phyloP scores from a whole-genome alignment of 1,140 invertebrate genomes.

The Aphidius ervi region DNA sequence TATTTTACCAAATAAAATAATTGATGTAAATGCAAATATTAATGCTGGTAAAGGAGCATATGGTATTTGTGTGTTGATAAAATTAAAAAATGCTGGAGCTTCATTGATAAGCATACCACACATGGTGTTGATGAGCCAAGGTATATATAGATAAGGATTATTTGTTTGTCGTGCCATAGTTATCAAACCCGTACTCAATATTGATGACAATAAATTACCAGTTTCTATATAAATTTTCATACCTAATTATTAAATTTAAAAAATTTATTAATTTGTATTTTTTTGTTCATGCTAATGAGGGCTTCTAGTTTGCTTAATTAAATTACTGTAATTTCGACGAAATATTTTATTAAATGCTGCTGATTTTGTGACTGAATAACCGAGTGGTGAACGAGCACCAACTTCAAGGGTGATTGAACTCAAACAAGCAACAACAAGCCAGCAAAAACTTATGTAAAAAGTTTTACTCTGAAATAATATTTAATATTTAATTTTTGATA shows the following conservation, averaged over 20 bases:
- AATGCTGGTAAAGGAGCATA: conserved; percentile 26
- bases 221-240: conserved; percentile 30
- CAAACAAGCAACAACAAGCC: conserved; percentile 33
- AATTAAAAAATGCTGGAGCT: conserved; percentile 28
- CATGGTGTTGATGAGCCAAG: conserved; percentile 37
- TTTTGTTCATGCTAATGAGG: no score
- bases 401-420: conserved; percentile 33
- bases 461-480: conserved; percentile 25
- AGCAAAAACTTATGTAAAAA: conserved; percentile 31
- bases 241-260: conserved; percentile 21
- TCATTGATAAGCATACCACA: conserved; percentile 32
- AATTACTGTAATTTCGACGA: conserved; percentile 35
- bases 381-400: conserved; percentile 25
- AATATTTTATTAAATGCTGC: conserved; percentile 33
- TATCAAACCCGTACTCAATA: conserved; percentile 35
- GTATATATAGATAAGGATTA: conserved; percentile 36
- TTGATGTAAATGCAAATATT: conserved; percentile 28
- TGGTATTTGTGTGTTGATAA: conserved; percentile 28
- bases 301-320: no score
- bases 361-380: conserved; percentile 28
- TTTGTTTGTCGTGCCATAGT: conserved; percentile 28
- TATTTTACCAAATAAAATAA: conserved; percentile 34
- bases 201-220: conserved; percentile 28
- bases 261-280: not conserved
- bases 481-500: not conserved